Evolutionary conservation across 2,113 vertebrate genomes (phyloP), one percentile per base, ranked within the genome.

Genomic region (Cinclus mexicanus): DNA sequence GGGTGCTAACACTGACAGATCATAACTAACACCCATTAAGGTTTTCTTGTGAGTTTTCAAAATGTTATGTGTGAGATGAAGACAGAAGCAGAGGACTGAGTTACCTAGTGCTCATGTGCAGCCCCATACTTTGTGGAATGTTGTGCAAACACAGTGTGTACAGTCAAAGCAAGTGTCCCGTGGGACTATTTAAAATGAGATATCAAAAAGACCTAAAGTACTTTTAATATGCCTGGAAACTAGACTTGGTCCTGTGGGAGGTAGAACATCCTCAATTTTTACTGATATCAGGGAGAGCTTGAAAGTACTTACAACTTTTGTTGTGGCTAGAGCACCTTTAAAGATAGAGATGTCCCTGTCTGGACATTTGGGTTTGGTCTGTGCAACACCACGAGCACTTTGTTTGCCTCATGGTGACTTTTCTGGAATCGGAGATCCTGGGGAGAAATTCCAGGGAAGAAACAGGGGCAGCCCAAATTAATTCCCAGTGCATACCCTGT

Each of bases 401-500:
- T 29, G 4, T 74, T 57, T 57, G 26, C 33, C 52, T 39, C n/a
- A 18, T 1, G 4, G 10, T n/a, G 55, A 28, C 56, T 44, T 50
- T 46, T 9, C 31, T 14, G 21, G 28, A 11, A 52, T 28, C 65
- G 55, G 19, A 37, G 28, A 4, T 18, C n/a, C 12, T 25, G 14
- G 19, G 18, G 12, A 41, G 52, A 59, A n/a, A 41, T 2, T 5
- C 39, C 57, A 21, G 21, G 31, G 12, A 17, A 33, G 14, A 42
- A 44, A 24, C 47, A 76, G 14, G 18, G 3, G 20, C 50, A 87
- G 50, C 19, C 18, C 28, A 26, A 0, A 29, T 64, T 49, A 49
- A 19, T 14, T 14, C 67, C 67, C 18, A 28, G 0, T 2, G 20
- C n/a, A 39, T 7, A 14, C 33, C 1, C 2, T 1, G 0, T 12